Conservation (phyloP, 2,888 invertebrate genomes). For the Noctuana brunneofusca region DNA sequence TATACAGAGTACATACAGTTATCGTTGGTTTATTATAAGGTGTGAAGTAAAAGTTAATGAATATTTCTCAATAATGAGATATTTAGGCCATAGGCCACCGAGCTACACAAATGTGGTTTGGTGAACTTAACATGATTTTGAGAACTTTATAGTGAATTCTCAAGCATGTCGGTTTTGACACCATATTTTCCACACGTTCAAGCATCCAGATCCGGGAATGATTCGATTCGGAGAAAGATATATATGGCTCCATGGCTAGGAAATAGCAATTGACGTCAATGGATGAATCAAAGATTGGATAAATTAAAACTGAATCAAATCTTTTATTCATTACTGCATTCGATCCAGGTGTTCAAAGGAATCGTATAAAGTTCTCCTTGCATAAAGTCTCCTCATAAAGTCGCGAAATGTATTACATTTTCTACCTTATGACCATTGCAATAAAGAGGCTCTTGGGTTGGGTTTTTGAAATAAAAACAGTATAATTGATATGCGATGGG, state of each 20-base stretch:
- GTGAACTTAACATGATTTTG: no score
- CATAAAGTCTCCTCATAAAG: neutral
- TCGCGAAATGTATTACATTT: neutral
- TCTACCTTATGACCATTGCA: neutral
- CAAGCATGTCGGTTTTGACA: no score
- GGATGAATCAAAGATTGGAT: slow-evolving; percentile 17
- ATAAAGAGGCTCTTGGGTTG: neutral
- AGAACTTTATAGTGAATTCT: no score
- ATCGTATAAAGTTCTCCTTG: slow-evolving; percentile 1
- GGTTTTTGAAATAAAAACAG: neutral
- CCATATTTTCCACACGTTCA: no score
- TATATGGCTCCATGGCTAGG: neutral
- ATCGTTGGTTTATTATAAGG: no score
- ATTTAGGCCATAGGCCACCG: no score
- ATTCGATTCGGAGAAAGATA: no score
- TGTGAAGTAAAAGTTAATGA: no score
- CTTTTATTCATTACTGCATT: slow-evolving; percentile 27
- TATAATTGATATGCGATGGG: neutral
- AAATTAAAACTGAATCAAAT: slow-evolving; percentile 10
- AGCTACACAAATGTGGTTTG: no score
- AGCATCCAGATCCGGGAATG: no score
- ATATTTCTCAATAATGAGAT: no score
- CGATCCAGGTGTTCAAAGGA: slow-evolving; percentile 25
- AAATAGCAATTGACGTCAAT: slow-evolving; percentile 17
- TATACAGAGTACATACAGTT: no score